Evolutionary conservation across 2,797 vertebrate species (phyloP), one percentile per base, ranked within the genome.

Genomic region (Calcarius lapponicus): DNA sequence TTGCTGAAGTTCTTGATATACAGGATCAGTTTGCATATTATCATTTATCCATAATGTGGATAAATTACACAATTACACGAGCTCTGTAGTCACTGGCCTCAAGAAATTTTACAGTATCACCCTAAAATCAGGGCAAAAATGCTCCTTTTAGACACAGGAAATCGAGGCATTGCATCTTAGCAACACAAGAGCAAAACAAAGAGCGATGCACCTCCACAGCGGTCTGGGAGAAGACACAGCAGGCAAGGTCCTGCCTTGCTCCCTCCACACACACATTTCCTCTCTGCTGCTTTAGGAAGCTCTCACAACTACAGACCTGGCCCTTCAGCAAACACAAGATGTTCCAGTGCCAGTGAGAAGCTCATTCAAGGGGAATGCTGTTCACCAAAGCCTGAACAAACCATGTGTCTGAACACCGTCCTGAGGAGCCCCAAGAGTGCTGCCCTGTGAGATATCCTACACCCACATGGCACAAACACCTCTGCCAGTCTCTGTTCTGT

Each of bases 341-440:
- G 24, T 17, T 45, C 34, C 65, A 16, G 34, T 17, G 60, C 51
- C 56, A 28, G 29, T 0, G 18, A 16, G 7, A 50, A 56, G 66
- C 56, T 66, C 4, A 0, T 28, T 65, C 40, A n/a, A 78, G 54
- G 50, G 15, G 48, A 95, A 69, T 2, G 60, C 61, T 36, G 24
- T 4, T 54, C 83, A 17, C n/a, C 45, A 58, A 26, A 10, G 60
- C 47, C 56, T 29, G 51, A 85, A 26, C 54, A 45, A 51, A 64
- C 17, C 38, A 34, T 1, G 11, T 29, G n/a, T 43, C 64, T 32
- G 0, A 40, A 20, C 7, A 3, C 28, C 3, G 1, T 22, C 75
- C 47, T n/a, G 10, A 29, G 48, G 34, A 88, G 45, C 31, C 62
- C 13, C 11, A 17, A 34, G 29, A 17, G 38, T 12, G 8, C 5